These are phyloP conservation scores for Hydrophis major DNA, from an alignment of 2,797 vertebrate species.

Conservation along the genomic window DNA sequence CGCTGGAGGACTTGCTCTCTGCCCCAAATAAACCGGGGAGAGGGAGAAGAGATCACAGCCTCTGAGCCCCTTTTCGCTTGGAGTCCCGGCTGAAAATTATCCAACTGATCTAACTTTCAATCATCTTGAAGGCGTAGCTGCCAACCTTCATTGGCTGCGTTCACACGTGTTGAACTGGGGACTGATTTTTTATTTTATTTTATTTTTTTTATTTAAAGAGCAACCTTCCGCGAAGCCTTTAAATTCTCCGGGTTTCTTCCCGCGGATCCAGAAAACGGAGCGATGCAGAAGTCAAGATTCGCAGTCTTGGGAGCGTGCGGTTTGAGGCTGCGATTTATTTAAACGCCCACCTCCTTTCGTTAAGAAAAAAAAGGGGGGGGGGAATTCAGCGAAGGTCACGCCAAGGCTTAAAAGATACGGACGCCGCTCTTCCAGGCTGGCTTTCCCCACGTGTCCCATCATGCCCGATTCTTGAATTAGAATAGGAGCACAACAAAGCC, in stretches of 20 bases:
- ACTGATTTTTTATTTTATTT: not conserved
- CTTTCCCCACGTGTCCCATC: not conserved
- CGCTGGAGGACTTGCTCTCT: not conserved
- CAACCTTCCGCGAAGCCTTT: not conserved
- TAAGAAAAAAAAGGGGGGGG: not conserved
- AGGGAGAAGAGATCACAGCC: not conserved
- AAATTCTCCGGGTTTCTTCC: not conserved
- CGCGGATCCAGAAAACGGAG: not conserved
- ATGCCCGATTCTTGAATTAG: not conserved
- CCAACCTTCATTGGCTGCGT: not conserved
- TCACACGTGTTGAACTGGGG: not conserved
- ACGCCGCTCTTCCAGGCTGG: not conserved
- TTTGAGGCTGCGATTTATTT: not conserved
- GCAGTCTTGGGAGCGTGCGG: not conserved
- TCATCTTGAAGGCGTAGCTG: not conserved
- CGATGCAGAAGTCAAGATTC: too few species aligned
- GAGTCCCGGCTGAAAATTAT: not conserved
- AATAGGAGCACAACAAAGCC: not conserved
- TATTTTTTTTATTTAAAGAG: too few species aligned
- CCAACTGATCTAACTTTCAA: not conserved
- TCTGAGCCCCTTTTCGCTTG: not conserved
- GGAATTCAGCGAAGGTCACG: not conserved
- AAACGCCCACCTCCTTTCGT: not conserved
- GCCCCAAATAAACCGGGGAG: not conserved
- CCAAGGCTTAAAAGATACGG: not conserved